phyloP scores from a whole-genome alignment of 2,113 vertebrate genomes.

The Solea senegalensis region DNA sequence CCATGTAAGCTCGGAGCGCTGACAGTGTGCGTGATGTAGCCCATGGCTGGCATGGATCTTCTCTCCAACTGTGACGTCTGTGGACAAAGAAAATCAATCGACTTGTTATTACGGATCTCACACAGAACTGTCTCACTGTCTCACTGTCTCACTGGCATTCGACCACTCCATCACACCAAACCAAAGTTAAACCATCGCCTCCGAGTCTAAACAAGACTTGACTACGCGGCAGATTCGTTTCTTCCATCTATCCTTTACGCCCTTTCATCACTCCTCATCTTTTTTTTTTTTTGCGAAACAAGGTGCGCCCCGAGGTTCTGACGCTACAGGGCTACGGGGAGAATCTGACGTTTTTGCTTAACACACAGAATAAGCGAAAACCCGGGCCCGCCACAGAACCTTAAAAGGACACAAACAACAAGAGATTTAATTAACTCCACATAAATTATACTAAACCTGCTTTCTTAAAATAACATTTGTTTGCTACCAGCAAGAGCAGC shows the following conservation, averaged over 20 bases:
- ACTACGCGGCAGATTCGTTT: conserved; percentile 74
- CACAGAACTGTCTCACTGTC: conserved; percentile 65
- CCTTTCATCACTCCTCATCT: conserved; percentile 62
- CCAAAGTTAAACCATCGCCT: conserved; percentile 70
- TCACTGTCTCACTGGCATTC: conserved; percentile 17
- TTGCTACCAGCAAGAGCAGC: conserved; percentile 83
- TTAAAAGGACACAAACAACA: conserved; percentile 84
- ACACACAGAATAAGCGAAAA: conserved; percentile 77
- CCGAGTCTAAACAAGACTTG: conserved; percentile 72
- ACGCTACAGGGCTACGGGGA: conserved; percentile 61
- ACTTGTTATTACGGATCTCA: conserved; percentile 59
- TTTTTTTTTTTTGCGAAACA: conserved; percentile 48
- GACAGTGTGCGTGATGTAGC: conserved; percentile 99
- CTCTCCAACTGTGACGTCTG: conserved; percentile 91
- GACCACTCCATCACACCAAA: conserved; percentile 42
- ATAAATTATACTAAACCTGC: conserved; percentile 83
- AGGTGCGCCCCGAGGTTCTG: conserved; percentile 71
- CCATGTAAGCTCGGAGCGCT: conserved; percentile 97
- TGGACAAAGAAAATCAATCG: conserved; percentile 51
- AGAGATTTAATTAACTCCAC: conserved; percentile 86
- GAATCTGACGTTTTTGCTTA: conserved; percentile 83
- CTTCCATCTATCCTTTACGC: conserved; percentile 62
- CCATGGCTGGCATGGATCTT: conserved; percentile 93
- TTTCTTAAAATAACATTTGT: conserved; percentile 86
- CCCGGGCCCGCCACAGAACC: conserved; percentile 69